Base-by-base conservation (phyloP, 2,888 invertebrate genomes). In the Nasonia oneida region DNA sequence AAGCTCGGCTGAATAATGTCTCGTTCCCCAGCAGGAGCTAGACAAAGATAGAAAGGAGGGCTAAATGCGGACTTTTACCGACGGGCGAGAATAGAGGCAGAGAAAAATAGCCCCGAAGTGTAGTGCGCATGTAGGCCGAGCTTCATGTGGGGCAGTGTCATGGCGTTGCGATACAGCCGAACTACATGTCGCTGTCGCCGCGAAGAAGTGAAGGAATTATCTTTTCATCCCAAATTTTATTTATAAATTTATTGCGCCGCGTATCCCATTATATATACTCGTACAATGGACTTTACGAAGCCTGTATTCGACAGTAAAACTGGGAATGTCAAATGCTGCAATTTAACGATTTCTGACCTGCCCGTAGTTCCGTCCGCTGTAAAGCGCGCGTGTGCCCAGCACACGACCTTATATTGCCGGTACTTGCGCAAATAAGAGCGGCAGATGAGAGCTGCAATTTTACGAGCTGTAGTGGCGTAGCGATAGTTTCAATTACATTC, bases 401-500 rank as follows among this genome's bases (percentile, higher is more conserved):
- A 91, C 90, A 91, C 90, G 92, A 91, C 92, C 90, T 47, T 87
- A 37, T 78, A 78, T 91, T 91, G 90, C 88, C 90, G 90, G 86
- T 86, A 81, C 79, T 50, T 74, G 86, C 73, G 87, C 87, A 89
- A 89, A 89, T 57, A 57, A 57, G 57, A 57, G 23, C 37, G 2
- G 6, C 3, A 57, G n/a, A 57, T 70, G 83, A 79, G 83, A 81
- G 87, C 79, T 33, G 89, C 87, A 82, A 84, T 82, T 90, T 89
- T 87, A 90, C 86, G 88, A 89, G 89, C 86, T 81, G 87, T 82
- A 89, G 88, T 89, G 80, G 87, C 14, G 53, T 53, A 76, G 78
- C 88, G 88, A 76, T 76, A n/a, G 77, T 85, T 89, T 83, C 8
- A 86, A 80, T 88, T 87, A 15, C 53, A 67, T 70, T 76, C 18